phyloP scores from a whole-genome alignment of 37 sponge, comb jelly and placozoan species.

The Tethya wilhelma region DNA sequence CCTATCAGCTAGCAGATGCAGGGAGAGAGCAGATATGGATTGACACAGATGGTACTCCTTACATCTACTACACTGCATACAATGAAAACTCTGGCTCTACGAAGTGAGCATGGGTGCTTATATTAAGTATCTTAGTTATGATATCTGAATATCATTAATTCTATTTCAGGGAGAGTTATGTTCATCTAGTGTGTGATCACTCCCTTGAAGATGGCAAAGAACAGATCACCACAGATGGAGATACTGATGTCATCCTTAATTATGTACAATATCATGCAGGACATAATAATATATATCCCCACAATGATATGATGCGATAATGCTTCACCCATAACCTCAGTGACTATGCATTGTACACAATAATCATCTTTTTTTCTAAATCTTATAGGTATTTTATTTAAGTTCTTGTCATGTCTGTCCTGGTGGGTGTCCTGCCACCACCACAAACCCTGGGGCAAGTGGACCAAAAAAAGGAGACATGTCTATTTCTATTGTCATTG shows the following conservation, averaged over 20 bases:
- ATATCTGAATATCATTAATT: too few species aligned
- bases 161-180: too few species aligned
- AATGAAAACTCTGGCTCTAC: too few species aligned
- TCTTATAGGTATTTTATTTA: conserved; percentile 12
- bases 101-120: too few species aligned
- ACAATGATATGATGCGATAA: background rate
- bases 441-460: background rate
- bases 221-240: background rate
- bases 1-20: background rate
- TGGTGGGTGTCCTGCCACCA: conserved; percentile 12
- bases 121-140: too few species aligned
- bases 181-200: too few species aligned
- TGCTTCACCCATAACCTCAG: too few species aligned
- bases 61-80: conserved; percentile 6
- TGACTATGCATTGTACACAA: too few species aligned
- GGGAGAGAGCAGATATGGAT: conserved; percentile 16
- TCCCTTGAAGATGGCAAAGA: background rate
- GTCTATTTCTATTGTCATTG: conserved; percentile 1
- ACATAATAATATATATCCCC: too few species aligned
- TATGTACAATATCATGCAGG: too few species aligned
- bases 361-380: background rate
- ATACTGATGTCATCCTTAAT: too few species aligned
- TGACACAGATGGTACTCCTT: background rate
- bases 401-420: conserved; percentile 8
- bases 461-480: too few species aligned